These are phyloP conservation scores for Lasioglossum baleicum DNA, from an alignment of 1,140 invertebrate genomes.

Conservation along the genomic window DNA sequence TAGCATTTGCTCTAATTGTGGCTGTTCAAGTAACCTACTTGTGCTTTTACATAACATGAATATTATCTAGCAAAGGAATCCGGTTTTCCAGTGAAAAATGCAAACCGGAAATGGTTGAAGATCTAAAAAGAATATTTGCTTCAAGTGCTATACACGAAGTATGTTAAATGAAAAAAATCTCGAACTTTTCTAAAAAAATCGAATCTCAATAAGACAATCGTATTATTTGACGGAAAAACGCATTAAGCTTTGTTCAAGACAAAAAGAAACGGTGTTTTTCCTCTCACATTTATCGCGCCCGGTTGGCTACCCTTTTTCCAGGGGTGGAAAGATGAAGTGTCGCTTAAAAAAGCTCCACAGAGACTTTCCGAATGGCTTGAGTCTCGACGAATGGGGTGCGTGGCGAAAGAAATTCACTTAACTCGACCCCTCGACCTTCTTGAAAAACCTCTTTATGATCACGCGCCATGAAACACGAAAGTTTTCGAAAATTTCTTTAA, in stretches of 20 bases:
- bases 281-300: neutral
- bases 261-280: too few species aligned
- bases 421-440: slow-evolving; percentile 8
- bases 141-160: too few species aligned
- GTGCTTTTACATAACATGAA: neutral
- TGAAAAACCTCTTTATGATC: neutral
- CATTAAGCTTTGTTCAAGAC: too few species aligned
- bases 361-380: neutral
- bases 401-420: neutral
- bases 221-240: neutral
- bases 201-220: neutral
- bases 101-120: neutral
- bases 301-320: neutral
- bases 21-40: neutral
- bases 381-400: neutral
- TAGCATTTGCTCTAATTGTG: too few species aligned
- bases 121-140: too few species aligned
- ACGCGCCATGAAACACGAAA: neutral
- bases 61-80: neutral
- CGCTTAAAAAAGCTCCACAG: slow-evolving; percentile 7
- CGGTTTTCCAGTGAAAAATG: neutral
- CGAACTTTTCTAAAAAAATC: too few species aligned
- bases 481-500: too few species aligned
- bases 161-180: too few species aligned
- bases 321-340: slow-evolving; percentile 11